phyloP scores from a whole-genome alignment of 2,113 vertebrate species.

The Dromiciops gliroides region DNA sequence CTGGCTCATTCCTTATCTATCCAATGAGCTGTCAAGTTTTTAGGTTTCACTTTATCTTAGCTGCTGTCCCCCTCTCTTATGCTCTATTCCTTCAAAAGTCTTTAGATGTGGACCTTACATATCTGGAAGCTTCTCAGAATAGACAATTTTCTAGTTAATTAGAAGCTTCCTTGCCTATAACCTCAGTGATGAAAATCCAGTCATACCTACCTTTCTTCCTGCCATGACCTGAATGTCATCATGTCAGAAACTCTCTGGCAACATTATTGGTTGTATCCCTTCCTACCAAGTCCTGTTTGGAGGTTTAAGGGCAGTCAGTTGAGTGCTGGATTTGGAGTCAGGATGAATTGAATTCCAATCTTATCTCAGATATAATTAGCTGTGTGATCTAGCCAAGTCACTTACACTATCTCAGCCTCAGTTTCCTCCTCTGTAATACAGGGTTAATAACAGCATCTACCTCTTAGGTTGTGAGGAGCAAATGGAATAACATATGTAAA shows the following conservation, averaged over 20 bases:
- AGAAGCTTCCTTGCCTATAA: not conserved
- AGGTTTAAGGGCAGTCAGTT: not conserved
- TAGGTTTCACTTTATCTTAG: not conserved
- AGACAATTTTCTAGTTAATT: not conserved
- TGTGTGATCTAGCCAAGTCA: not conserved
- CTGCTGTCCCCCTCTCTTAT: not conserved
- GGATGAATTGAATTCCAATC: not conserved
- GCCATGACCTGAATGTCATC: not conserved
- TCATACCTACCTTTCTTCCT: not conserved
- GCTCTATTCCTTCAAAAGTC: not conserved
- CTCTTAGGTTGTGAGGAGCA: not conserved
- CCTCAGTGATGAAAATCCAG: not conserved
- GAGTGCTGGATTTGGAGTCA: not conserved
- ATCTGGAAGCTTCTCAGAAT: not conserved
- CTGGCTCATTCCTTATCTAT: not conserved
- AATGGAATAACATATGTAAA: not conserved
- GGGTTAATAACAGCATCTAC: not conserved
- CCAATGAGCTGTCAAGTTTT: not conserved
- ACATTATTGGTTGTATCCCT: not conserved
- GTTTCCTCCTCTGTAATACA: not conserved
- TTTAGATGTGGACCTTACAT: not conserved
- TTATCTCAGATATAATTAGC: not conserved
- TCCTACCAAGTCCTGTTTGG: not conserved
- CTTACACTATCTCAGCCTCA: not conserved
- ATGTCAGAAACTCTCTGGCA: not conserved